Evolutionary conservation across 2,888 invertebrate species (phyloP).

Genomic region (Pasiphila rectangulata): DNA sequence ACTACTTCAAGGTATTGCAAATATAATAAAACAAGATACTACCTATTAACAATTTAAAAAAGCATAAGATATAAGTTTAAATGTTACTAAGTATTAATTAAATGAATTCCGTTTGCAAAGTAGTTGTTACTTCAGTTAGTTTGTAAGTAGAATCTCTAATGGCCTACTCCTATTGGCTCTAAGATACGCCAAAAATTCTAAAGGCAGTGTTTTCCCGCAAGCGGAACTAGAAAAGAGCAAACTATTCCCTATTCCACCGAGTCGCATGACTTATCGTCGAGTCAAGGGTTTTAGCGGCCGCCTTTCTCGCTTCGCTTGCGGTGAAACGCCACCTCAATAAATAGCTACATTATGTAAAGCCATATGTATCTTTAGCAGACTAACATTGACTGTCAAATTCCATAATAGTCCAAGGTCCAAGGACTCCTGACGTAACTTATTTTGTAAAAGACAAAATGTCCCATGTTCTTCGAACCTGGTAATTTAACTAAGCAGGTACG

Average conservation of each 20-base stretch:
- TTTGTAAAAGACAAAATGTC: no score
- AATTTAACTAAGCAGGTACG: no score
- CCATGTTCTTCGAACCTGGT: no score
- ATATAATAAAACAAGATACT: constrained; percentile 7
- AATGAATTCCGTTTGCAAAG: constrained; percentile 2
- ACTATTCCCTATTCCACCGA: no score
- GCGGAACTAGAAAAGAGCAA: background rate
- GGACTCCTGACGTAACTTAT: no score
- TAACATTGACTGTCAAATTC: background rate
- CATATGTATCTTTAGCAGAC: constrained; percentile 3
- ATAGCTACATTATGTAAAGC: background rate
- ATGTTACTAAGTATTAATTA: background rate
- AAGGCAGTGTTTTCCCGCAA: background rate
- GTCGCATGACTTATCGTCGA: no score
- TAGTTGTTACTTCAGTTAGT: constrained; percentile 1
- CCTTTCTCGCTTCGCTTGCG: background rate
- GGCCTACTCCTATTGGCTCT: constrained; percentile 11
- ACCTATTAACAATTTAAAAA: constrained; percentile 15
- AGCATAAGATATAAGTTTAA: background rate
- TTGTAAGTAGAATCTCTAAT: constrained; percentile 3
- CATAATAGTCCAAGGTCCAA: no score
- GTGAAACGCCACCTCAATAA: background rate
- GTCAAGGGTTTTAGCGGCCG: no score
- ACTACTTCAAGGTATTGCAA: constrained; percentile 25
- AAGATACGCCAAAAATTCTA: constrained; percentile 16